A percentile compares a stretch with the other conserved stretches of the same genome.
phyloP scores from a whole-genome alignment of 2,113 vertebrate species.

The Pomatostomus ruficeps region DNA sequence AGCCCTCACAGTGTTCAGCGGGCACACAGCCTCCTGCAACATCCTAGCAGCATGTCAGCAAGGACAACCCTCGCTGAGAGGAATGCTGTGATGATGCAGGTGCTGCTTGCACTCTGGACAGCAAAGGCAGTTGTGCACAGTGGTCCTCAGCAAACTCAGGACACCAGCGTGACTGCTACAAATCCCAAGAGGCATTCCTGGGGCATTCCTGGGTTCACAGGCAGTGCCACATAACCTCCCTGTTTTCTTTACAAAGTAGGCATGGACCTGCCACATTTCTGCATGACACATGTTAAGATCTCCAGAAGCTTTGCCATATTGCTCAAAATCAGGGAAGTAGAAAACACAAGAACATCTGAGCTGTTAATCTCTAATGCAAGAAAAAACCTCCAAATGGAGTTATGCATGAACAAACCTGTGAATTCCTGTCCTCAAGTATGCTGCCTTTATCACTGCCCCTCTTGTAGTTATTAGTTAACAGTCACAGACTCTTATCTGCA shows the following conservation, averaged over 20 bases:
- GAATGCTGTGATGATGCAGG: neutral
- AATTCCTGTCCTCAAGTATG: conserved; percentile 20
- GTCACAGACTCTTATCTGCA: conserved; percentile 38
- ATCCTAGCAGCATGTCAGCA: neutral
- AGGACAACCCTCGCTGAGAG: neutral
- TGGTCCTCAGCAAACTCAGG: accelerated
- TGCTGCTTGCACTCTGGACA: neutral
- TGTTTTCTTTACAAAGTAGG: neutral
- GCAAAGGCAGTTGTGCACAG: neutral
- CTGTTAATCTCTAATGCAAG: neutral
- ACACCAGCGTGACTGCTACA: accelerated
- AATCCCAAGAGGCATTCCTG: neutral
- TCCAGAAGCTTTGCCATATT: neutral
- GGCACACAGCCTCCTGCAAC: neutral
- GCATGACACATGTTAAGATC: neutral
- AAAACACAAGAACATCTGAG: neutral
- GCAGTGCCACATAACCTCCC: neutral
- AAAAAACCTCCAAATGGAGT: neutral
- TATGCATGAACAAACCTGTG: conserved; percentile 14
- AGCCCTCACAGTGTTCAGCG: neutral
- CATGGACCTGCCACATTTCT: neutral
- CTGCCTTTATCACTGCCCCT: neutral
- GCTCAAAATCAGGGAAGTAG: neutral
- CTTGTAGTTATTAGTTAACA: conserved; percentile 55
- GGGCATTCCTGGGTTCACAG: neutral